Percentiles rank a stretch among this genome's conserved stretches.
These are phyloP conservation scores for Anguilla rostrata DNA, from an alignment of 2,113 vertebrate species.

Conservation along the genomic window DNA sequence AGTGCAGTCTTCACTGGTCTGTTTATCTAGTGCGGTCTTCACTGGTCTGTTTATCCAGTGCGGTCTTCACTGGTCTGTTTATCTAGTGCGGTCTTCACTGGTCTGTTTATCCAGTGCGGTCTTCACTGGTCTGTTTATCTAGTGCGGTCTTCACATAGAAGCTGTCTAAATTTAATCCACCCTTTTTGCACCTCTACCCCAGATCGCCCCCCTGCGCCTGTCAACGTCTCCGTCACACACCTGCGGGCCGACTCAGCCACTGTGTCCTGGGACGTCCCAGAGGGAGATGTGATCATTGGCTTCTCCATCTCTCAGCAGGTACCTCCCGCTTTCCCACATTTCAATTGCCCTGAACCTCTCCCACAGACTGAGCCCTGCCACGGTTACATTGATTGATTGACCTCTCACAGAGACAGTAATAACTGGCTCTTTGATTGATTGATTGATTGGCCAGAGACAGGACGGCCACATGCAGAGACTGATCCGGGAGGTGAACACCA, in stretches of 20 bases:
- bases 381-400: not conserved
- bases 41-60: too few species aligned
- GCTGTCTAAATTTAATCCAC: not conserved
- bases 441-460: conserved; percentile 75
- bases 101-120: too few species aligned
- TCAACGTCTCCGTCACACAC: conserved; percentile 93
- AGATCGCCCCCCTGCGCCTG: conserved; percentile 91
- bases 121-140: too few species aligned
- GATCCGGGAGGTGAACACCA: conserved; percentile 97
- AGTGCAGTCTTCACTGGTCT: too few species aligned
- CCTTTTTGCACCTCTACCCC: not conserved
- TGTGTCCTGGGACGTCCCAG: conserved; percentile 94
- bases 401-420: not conserved
- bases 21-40: too few species aligned
- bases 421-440: not conserved
- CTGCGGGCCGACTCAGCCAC: conserved; percentile 94
- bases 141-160: too few species aligned
- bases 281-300: conserved; percentile 93
- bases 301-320: conserved; percentile 97
- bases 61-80: too few species aligned
- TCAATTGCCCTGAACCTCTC: too few species aligned
- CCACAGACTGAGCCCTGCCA: too few species aligned
- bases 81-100: too few species aligned
- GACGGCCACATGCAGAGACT: conserved; percentile 92
- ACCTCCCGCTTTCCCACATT: conserved; percentile 17